phyloP scores from a whole-genome alignment of 2,888 invertebrate species.

The Prenolepis imparis region DNA sequence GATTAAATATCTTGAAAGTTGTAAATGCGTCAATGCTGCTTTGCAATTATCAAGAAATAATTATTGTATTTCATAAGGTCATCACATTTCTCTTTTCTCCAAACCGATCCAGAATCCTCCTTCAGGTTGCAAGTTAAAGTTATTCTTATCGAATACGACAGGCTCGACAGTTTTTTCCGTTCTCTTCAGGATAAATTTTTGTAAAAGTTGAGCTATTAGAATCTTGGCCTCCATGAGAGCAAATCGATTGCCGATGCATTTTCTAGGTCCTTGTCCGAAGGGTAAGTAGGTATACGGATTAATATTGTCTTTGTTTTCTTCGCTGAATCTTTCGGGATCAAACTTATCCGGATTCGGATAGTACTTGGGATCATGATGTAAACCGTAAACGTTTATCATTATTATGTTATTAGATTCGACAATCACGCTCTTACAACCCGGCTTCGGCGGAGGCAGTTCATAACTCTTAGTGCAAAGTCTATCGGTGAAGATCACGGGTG shows the following conservation, averaged over 20 bases:
- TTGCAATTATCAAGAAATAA: background rate
- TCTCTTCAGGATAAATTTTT: conserved; percentile 73
- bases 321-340: conserved; percentile 76
- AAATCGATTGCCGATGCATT: conserved; percentile 79
- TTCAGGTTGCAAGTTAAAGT: conserved; percentile 61
- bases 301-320: conserved; percentile 71
- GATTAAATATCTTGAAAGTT: background rate
- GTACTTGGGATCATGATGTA: conserved; percentile 77
- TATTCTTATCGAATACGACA: conserved; percentile 67
- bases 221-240: conserved; percentile 80
- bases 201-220: conserved; percentile 70
- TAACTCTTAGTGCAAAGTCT: conserved; percentile 87
- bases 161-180: conserved; percentile 85
- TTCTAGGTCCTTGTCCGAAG: conserved; percentile 79
- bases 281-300: conserved; percentile 73
- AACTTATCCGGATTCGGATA: conserved; percentile 77
- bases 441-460: conserved; percentile 81
- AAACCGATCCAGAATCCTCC: conserved; percentile 73
- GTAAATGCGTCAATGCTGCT: background rate
- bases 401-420: conserved; percentile 62
- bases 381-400: conserved; percentile 66
- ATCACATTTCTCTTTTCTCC: conserved; percentile 55
- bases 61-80: background rate
- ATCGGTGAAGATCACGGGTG: conserved; percentile 86
- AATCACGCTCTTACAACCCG: conserved; percentile 42